Percentiles rank a stretch among this genome's conserved stretches.
These are phyloP conservation scores for Nemotelus nigrinus DNA, from an alignment of 2,888 invertebrate species.

Conservation along the genomic window DNA sequence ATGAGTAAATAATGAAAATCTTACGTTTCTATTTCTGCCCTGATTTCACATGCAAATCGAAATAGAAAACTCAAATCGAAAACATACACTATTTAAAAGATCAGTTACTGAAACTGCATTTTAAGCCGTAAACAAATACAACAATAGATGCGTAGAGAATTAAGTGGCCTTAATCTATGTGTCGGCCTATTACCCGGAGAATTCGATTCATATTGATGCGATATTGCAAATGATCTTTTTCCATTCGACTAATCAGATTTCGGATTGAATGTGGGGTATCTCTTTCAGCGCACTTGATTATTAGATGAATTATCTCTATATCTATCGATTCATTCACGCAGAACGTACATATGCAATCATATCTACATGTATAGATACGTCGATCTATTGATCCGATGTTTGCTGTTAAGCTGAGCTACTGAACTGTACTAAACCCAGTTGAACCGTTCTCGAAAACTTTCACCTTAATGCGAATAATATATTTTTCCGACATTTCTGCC, in stretches of 20 bases:
- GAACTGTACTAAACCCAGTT: slow-evolving; percentile 2
- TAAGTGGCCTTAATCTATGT: slow-evolving; percentile 31
- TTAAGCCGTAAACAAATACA: too few relatives aligned
- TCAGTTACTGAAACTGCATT: too few relatives aligned
- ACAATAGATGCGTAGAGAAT: not conserved
- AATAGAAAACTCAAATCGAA: too few relatives aligned
- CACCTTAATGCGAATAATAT: slow-evolving; percentile 31
- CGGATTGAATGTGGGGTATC: slow-evolving; percentile 15
- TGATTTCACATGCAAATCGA: too few relatives aligned
- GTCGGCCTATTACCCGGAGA: not conserved
- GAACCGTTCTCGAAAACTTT: slow-evolving; percentile 33
- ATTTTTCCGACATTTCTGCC: slow-evolving; percentile 24
- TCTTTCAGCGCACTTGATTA: not conserved
- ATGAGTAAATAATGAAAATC: too few relatives aligned
- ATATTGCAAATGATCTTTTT: slow-evolving; percentile 10
- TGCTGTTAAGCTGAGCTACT: slow-evolving; percentile 15
- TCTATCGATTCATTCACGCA: not conserved
- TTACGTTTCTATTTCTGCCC: too few relatives aligned
- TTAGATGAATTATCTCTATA: slow-evolving; percentile 20
- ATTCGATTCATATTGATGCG: slow-evolving; percentile 4
- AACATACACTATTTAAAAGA: too few relatives aligned
- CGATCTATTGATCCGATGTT: not conserved
- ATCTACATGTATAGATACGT: too few relatives aligned
- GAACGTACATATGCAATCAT: too few relatives aligned
- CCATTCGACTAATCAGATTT: slow-evolving; percentile 17